These are phyloP conservation scores for Nymphalis polychloros DNA, from an alignment of 2,888 invertebrate species.

Conservation along the genomic window DNA sequence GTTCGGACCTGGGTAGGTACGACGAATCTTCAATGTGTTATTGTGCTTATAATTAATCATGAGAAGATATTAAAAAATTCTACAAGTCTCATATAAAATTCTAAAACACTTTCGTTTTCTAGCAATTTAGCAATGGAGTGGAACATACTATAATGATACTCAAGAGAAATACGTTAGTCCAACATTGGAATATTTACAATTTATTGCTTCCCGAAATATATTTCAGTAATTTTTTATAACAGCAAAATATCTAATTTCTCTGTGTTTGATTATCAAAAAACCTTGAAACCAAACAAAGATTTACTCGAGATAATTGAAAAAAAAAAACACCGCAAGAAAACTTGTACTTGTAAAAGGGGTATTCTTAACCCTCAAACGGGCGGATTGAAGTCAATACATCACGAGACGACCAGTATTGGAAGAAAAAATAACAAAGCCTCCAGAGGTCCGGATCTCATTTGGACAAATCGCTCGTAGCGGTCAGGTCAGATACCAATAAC, in stretches of 20 bases:
- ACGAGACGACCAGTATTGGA: slow-evolving; percentile 32
- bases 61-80: no score
- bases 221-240: no score
- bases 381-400: slow-evolving; percentile 36
- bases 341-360: slow-evolving; percentile 18
- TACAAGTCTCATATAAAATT: no score
- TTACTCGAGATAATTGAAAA: slow-evolving; percentile 28
- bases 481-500: slow-evolving; percentile 81
- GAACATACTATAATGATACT: no score
- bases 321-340: slow-evolving; percentile 1
- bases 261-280: background rate
- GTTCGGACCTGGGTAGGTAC: no score
- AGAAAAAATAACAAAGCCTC: slow-evolving; percentile 71
- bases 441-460: slow-evolving; percentile 79
- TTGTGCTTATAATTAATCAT: no score
- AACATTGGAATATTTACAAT: no score
- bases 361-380: slow-evolving; percentile 31
- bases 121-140: no score
- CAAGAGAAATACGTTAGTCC: no score
- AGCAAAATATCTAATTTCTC: background rate
- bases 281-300: background rate
- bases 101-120: no score
- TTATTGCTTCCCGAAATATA: no score
- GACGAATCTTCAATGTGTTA: no score
- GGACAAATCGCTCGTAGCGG: slow-evolving; percentile 81